A percentile compares a stretch with the other conserved stretches of the same genome.
phyloP scores from a whole-genome alignment of 2,797 vertebrate genomes.

The Callimico goeldii region DNA sequence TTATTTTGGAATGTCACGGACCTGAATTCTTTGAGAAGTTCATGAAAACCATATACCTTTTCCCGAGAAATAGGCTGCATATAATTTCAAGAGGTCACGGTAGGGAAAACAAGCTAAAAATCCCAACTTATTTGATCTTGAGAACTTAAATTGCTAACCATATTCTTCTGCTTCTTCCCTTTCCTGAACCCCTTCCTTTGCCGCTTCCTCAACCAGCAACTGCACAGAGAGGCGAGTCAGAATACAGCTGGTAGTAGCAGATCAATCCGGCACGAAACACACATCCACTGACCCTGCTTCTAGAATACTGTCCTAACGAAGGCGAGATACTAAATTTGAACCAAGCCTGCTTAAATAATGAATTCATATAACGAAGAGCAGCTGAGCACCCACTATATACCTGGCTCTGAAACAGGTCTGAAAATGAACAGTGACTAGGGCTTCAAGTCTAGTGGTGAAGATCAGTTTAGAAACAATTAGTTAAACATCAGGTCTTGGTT shows the following conservation, averaged over 20 bases:
- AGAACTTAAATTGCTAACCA: not conserved
- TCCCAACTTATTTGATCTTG: not conserved
- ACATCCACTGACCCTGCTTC: rapidly evolving
- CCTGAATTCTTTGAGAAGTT: not conserved
- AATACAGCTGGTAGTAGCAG: not conserved
- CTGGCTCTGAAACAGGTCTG: not conserved
- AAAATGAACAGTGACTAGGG: not conserved
- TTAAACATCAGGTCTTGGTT: not conserved
- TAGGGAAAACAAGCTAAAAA: not conserved
- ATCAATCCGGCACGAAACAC: not conserved
- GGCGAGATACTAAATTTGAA: not conserved
- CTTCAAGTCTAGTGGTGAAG: not conserved
- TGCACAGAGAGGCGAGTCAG: rapidly evolving
- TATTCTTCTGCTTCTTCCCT: not conserved
- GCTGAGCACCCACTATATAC: rapidly evolving
- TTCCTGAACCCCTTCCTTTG: not conserved
- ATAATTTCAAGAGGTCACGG: not conserved
- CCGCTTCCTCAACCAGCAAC: not conserved
- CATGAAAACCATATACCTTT: not conserved
- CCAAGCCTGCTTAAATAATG: not conserved
- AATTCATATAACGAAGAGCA: not conserved
- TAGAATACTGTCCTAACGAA: not conserved
- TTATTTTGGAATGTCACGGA: not conserved
- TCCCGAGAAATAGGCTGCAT: not conserved
- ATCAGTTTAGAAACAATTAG: not conserved